Percentiles rank a stretch among this genome's conserved stretches.
Conservation (phyloP, 2,113 vertebrate species). For the Brachyistius frenatus region DNA sequence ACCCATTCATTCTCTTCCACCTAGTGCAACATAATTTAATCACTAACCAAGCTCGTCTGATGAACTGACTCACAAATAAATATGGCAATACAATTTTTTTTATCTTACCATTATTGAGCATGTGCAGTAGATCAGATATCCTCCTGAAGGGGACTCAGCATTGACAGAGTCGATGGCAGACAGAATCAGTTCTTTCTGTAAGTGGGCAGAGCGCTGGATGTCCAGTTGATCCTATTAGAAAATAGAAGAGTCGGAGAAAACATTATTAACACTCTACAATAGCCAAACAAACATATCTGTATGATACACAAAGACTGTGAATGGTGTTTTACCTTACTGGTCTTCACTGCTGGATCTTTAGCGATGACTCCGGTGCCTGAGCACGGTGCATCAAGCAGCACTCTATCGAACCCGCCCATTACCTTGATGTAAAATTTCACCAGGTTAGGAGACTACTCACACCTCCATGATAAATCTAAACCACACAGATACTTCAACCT, state of each 20-base stretch:
- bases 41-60: background rate
- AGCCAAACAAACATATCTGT: background rate
- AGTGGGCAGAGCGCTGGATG: constrained; percentile 91
- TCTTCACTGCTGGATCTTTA: constrained; percentile 97
- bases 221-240: constrained; percentile 89
- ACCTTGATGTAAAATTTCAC: constrained; percentile 82
- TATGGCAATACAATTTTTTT: no score
- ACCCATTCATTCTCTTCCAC: constrained; percentile 99
- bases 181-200: constrained; percentile 96
- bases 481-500: background rate
- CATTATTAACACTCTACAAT: background rate
- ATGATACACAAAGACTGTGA: background rate
- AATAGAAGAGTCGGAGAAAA: background rate
- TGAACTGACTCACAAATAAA: no score
- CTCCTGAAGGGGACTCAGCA: constrained; percentile 90
- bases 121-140: constrained; percentile 96
- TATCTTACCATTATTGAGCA: constrained; percentile 88
- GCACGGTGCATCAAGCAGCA: constrained; percentile 95
- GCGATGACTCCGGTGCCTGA: constrained; percentile 96
- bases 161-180: constrained; percentile 95
- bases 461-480: no score
- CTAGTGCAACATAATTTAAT: constrained; percentile 74
- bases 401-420: constrained; percentile 94
- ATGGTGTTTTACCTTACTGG: constrained; percentile 89
- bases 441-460: background rate